Evolutionary conservation across 2,888 invertebrate genomes (phyloP).

Genomic region (Philopedon plagiatum): DNA sequence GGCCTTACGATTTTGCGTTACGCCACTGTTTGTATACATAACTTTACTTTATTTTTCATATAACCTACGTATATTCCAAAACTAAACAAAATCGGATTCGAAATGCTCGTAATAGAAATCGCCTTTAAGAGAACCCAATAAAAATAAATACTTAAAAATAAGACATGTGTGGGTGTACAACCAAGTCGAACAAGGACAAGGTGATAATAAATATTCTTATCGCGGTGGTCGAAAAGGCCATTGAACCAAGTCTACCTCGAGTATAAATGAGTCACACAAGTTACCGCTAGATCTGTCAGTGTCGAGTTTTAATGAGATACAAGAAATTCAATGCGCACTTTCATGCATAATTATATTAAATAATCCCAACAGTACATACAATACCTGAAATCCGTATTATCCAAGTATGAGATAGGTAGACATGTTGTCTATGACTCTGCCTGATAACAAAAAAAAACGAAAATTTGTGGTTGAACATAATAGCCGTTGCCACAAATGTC

Average conservation of each 20-base stretch:
- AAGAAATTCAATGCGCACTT: background rate
- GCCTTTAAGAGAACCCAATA: background rate
- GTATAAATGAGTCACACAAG: conserved; percentile 37
- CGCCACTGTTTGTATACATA: too few relatives aligned
- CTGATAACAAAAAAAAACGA: too few relatives aligned
- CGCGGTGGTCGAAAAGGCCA: conserved; percentile 29
- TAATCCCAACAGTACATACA: background rate
- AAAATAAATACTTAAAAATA: background rate
- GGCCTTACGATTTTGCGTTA: too few relatives aligned
- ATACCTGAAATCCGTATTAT: too few relatives aligned
- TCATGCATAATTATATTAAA: background rate
- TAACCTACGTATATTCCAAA: background rate
- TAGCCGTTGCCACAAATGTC: too few relatives aligned
- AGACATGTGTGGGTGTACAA: background rate
- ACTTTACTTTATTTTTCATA: too few relatives aligned
- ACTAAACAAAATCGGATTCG: background rate
- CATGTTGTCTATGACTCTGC: too few relatives aligned
- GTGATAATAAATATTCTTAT: conserved; percentile 33
- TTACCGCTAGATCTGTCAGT: conserved; percentile 34
- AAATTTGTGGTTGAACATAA: too few relatives aligned
- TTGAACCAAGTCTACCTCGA: conserved; percentile 39
- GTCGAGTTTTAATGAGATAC: background rate
- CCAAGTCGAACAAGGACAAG: conserved; percentile 13
- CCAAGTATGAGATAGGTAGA: too few relatives aligned
- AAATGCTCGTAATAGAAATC: background rate